Base-by-base conservation (phyloP, 2,888 invertebrate genomes). In the Meiosimyza platycephala region DNA sequence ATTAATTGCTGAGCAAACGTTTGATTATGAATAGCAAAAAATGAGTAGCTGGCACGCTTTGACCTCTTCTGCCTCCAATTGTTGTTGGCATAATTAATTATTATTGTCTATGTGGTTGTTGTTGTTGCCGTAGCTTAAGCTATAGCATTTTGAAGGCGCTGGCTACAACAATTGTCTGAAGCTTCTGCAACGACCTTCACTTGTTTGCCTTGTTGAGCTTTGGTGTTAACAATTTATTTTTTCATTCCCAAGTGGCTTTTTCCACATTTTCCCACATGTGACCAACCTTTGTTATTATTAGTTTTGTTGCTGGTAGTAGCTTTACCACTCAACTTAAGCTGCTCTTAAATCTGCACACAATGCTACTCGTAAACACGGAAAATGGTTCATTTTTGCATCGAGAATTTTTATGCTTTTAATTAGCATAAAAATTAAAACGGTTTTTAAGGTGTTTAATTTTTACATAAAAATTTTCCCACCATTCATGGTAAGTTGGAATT, bases 401-500 rank as follows among this genome's bases (percentile, higher is more conserved):
- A 40, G 40, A 40, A 28, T 59, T 28, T 60, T 60, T 40, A 33
- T 28, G 59, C 22, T 33, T 60, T 40, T 28, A 28, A 60, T 60
- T 60, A 28, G 59, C 59, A 60, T 60, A 60, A 28, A 60, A 60
- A 60, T 28, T 60, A 28, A 60, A 60, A 60, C 16, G 15, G 15
- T 16, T 54, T 54, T 54, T 54, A 16, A 54, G 54, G 16, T 54
- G n/a, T 54, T 54, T 54, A 6, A 54, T 54, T 54, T 54, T 54
- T 6, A 40, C 40, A 40, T 7, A 40, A 40, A 40, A 40, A 15
- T 54, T 1, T 54, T 54, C 54, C 54, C 54, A 54, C 54, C 54
- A 54, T 16, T 54, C 54, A 54, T 54, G 54, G 54, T 13, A 54
- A 54, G 9, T 54, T 54, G 16, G 55, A 22, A 55, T 12, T 6